phyloP scores from a whole-genome alignment of 2,888 invertebrate genomes.

The Oxyteleia sp. region DNA sequence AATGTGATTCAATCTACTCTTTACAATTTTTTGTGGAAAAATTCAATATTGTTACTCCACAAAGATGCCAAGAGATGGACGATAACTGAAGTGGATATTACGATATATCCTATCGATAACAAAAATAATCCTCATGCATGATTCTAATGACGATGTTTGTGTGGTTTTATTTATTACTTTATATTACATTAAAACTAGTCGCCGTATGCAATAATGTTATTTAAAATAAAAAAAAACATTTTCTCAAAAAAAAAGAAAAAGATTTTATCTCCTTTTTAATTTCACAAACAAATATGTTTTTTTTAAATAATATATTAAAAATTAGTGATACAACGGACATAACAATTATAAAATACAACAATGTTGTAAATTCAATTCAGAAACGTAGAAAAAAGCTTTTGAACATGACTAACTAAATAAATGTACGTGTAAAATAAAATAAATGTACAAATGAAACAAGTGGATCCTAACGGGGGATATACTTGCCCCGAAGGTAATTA shows the following conservation, averaged over 20 bases:
- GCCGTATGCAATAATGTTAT: not conserved
- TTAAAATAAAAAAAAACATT: not conserved
- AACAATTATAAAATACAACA: too few relatives aligned
- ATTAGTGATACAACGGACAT: too few relatives aligned
- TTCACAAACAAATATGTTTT: too few relatives aligned
- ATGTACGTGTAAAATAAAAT: slow-evolving; percentile 13
- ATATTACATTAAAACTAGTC: not conserved
- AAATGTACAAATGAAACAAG: slow-evolving; percentile 28
- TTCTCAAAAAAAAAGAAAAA: too few relatives aligned
- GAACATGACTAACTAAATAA: slow-evolving; percentile 9
- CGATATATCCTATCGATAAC: slow-evolving; percentile 37
- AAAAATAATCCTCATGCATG: slow-evolving; percentile 20
- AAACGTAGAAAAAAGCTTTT: slow-evolving; percentile 13
- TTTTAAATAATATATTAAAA: too few relatives aligned
- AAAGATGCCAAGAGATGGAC: slow-evolving; percentile 59
- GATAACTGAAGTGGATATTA: slow-evolving; percentile 32
- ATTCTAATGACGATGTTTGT: not conserved
- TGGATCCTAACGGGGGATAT: slow-evolving; percentile 33
- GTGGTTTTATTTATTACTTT: not conserved
- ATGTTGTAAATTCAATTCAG: too few relatives aligned
- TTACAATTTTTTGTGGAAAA: slow-evolving; percentile 63
- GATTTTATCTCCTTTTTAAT: too few relatives aligned
- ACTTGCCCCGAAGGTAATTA: slow-evolving; percentile 46
- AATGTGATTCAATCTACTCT: slow-evolving; percentile 67
- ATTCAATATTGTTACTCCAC: slow-evolving; percentile 56